phyloP scores from a whole-genome alignment of 2,888 invertebrate genomes.

The Corythucha ciliata region DNA sequence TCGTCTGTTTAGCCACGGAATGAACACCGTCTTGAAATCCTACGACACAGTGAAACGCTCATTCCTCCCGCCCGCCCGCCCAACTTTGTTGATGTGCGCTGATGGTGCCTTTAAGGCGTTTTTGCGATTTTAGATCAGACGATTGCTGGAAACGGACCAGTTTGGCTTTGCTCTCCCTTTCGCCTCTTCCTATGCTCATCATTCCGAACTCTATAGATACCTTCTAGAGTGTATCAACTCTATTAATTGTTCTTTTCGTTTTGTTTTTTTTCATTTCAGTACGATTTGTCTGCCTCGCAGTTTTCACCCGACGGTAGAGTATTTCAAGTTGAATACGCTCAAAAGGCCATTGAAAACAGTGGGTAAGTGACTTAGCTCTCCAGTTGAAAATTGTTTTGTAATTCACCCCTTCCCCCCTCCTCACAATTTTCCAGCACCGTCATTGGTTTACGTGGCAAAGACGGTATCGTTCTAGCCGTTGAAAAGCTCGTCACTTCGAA shows the following conservation, averaged over 20 bases:
- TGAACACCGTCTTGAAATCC: too few species aligned
- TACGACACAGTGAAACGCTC: too few species aligned
- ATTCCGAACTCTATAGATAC: background rate
- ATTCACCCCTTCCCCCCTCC: too few species aligned
- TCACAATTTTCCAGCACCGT: slow-evolving; percentile 56
- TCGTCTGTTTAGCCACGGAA: too few species aligned
- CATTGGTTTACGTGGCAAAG: slow-evolving; percentile 86
- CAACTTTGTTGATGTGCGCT: too few species aligned
- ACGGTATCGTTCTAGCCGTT: slow-evolving; percentile 94
- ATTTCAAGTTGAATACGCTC: slow-evolving; percentile 99
- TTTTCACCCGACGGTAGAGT: slow-evolving; percentile 99
- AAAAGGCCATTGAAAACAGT: slow-evolving; percentile 96
- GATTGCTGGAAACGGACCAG: too few species aligned
- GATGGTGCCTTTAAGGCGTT: too few species aligned
- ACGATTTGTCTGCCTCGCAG: slow-evolving; percentile 99
- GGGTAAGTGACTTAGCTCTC: slow-evolving; percentile 51
- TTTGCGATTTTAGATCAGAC: too few species aligned
- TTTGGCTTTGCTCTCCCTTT: too few species aligned
- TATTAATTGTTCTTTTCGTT: background rate
- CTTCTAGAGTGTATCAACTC: background rate
- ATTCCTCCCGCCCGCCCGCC: too few species aligned
- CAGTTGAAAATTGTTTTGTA: too few species aligned
- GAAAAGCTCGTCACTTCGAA: slow-evolving; percentile 94
- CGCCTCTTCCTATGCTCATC: too few species aligned
- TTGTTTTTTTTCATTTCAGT: slow-evolving; percentile 52